These are phyloP conservation scores for Grammomys surdaster DNA, from an alignment of 2,113 vertebrate species.

Conservation along the genomic window DNA sequence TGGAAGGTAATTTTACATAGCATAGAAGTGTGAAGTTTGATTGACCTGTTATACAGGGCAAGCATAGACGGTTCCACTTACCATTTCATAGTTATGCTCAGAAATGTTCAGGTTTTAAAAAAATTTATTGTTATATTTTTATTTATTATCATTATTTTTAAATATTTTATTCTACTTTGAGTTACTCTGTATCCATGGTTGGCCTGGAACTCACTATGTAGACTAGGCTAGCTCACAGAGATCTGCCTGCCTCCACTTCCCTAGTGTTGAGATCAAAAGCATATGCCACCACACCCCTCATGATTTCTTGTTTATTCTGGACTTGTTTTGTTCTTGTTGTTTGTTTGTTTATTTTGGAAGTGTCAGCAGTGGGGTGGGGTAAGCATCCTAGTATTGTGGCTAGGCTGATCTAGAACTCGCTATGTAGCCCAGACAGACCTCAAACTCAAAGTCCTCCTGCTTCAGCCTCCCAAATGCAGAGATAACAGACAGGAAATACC, in stretches of 20 bases:
- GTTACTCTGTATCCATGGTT: not conserved
- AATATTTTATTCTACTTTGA: not conserved
- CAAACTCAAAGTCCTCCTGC: not conserved
- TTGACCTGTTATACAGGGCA: not conserved
- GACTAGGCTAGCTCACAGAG: not conserved
- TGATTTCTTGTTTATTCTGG: not conserved
- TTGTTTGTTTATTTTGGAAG: not conserved
- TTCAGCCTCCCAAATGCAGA: not conserved
- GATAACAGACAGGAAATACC: not conserved
- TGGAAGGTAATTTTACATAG: not conserved
- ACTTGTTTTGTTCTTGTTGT: not conserved
- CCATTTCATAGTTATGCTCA: not conserved
- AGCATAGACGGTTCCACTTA: not conserved
- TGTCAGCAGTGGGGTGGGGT: not conserved
- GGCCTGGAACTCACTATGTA: not conserved
- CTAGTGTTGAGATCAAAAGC: not conserved
- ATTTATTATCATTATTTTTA: not conserved
- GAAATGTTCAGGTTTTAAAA: not conserved
- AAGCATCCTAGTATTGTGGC: not conserved
- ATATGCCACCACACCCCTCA: not conserved
- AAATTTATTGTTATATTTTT: not conserved
- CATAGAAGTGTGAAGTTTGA: not conserved
- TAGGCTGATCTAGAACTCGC: not conserved
- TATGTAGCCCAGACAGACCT: not conserved
- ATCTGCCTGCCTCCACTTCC: not conserved